Evolutionary conservation across 2,888 invertebrate genomes (phyloP).

Genomic region (Arenicola marina): DNA sequence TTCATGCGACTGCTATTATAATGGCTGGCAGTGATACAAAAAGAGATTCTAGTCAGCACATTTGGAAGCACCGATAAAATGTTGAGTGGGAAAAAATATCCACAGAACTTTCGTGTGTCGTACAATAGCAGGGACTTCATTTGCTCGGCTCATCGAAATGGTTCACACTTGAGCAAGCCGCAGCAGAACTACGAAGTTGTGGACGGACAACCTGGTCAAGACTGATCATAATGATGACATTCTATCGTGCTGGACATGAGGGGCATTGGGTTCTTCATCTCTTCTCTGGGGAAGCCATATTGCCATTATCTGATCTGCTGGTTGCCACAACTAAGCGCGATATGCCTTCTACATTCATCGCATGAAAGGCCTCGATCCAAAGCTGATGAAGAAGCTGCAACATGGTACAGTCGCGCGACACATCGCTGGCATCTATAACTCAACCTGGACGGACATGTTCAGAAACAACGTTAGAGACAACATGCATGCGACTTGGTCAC

Average conservation of each 20-base stretch:
- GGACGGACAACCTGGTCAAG: slow-evolving; percentile 8
- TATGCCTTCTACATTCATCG: slow-evolving; percentile 5
- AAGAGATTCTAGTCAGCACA: slow-evolving; percentile 1
- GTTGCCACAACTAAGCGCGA: slow-evolving; percentile 5
- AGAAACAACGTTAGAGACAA: too few relatives aligned
- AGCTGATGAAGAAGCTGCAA: slow-evolving; percentile 4
- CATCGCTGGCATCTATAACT: slow-evolving; percentile 3
- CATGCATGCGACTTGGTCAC: slow-evolving; percentile 12
- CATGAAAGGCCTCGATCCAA: not conserved
- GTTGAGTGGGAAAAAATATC: slow-evolving; percentile 10
- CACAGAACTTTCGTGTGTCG: slow-evolving; percentile 8
- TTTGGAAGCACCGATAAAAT: slow-evolving; percentile 8
- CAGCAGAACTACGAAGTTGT: slow-evolving; percentile 7
- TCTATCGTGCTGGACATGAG: slow-evolving; percentile 8
- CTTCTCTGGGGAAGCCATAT: not conserved
- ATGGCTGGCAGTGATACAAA: slow-evolving; percentile 9
- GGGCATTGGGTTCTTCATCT: slow-evolving; percentile 7
- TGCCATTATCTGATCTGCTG: not conserved
- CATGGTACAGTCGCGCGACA: slow-evolving; percentile 2
- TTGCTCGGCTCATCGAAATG: slow-evolving; percentile 6
- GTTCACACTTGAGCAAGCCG: slow-evolving; percentile 1
- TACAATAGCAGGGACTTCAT: slow-evolving; percentile 2
- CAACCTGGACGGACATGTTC: slow-evolving; percentile 13
- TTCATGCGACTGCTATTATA: too few relatives aligned
- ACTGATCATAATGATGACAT: slow-evolving; percentile 5